Evolutionary conservation across 2,888 invertebrate species (phyloP).

Genomic region (Chalcosyrphus nemorum): DNA sequence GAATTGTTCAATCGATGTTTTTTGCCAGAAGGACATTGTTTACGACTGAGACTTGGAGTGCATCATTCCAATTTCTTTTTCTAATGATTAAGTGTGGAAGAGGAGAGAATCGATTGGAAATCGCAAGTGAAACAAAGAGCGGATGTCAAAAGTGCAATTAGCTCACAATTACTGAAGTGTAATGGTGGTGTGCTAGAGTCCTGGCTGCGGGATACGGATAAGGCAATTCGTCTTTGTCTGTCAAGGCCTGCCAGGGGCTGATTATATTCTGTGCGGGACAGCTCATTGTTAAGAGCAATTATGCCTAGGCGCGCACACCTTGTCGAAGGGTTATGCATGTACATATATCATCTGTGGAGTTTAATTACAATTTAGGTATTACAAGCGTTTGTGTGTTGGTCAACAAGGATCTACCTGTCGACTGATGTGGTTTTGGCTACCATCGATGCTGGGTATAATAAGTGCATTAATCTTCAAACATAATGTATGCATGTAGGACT

Average conservation of each 20-base stretch:
- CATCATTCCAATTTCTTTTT: constrained; percentile 11
- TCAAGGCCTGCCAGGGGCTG: constrained; percentile 6
- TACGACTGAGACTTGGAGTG: neutral
- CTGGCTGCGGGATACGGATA: constrained; percentile 14
- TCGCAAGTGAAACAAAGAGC: constrained; percentile 28
- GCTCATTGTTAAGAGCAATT: neutral
- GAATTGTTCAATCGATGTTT: constrained; percentile 25
- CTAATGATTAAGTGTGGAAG: neutral
- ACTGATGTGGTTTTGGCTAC: constrained; percentile 11
- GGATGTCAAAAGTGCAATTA: constrained; percentile 62
- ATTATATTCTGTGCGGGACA: constrained; percentile 33
- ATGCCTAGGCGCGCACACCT: constrained; percentile 10
- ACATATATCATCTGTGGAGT: neutral
- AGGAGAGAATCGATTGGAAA: constrained; percentile 38
- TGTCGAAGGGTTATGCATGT: neutral
- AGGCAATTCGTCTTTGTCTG: constrained; percentile 53
- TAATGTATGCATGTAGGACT: neutral
- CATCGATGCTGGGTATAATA: neutral
- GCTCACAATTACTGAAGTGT: constrained; percentile 50
- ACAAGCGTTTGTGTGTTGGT: neutral
- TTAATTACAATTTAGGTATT: constrained; percentile 24
- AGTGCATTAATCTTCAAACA: constrained; percentile 28
- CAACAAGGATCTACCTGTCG: neutral
- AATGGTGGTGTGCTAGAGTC: constrained; percentile 11
- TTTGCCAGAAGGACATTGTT: neutral